A percentile compares a stretch with the other conserved stretches of the same genome.
phyloP scores from a whole-genome alignment of 92 coral and sea anemone genomes.

The Muricea muricata region DNA sequence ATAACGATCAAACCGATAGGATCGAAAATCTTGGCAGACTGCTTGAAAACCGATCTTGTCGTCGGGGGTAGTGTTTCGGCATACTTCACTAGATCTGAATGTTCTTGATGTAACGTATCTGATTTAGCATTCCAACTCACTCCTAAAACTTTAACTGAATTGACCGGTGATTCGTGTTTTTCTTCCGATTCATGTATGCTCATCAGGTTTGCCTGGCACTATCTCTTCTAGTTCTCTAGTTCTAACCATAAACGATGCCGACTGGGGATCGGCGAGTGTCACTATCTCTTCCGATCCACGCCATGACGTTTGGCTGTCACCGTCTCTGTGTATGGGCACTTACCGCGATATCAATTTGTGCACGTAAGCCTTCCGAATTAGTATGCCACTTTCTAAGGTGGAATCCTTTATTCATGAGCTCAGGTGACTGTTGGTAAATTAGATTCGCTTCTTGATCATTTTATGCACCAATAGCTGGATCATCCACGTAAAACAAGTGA shows the following conservation, averaged over 20 bases:
- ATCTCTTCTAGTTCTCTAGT: too few species aligned
- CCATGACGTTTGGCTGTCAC: neutral
- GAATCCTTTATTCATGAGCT: neutral
- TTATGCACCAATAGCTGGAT: constrained; percentile 38
- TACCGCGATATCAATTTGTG: neutral
- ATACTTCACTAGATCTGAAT: constrained; percentile 29
- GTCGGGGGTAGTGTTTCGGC: constrained; percentile 31
- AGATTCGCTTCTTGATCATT: neutral
- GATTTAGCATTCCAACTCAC: too few species aligned
- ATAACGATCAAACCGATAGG: constrained; percentile 36
- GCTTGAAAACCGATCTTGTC: constrained; percentile 17
- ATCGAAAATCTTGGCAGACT: constrained; percentile 47
- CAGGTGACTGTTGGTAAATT: too few species aligned
- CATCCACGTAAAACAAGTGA: constrained; percentile 62
- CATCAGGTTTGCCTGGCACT: neutral
- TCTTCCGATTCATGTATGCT: neutral
- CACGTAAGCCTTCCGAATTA: neutral
- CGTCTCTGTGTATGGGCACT: neutral
- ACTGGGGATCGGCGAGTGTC: too few species aligned
- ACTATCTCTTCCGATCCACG: too few species aligned
- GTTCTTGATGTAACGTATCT: too few species aligned
- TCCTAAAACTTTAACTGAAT: too few species aligned
- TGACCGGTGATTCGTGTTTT: constrained; percentile 8
- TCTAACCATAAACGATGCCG: too few species aligned
- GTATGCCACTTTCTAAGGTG: neutral